These are phyloP conservation scores for Tinamus major DNA, from an alignment of 2,797 vertebrate genomes.

Conservation along the genomic window DNA sequence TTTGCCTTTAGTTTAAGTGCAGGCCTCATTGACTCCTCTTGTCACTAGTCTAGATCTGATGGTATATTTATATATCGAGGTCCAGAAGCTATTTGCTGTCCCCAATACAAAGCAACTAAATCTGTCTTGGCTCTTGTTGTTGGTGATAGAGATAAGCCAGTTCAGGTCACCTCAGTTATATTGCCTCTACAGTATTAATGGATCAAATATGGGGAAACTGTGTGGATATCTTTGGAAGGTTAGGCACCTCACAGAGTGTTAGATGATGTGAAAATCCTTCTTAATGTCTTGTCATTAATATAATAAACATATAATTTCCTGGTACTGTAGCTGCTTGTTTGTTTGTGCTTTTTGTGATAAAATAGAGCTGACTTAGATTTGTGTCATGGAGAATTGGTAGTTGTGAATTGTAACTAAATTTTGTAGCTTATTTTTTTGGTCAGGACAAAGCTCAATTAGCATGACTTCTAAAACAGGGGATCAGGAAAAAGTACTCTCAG, in stretches of 20 bases:
- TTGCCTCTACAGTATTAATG: not conserved
- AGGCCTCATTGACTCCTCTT: not conserved
- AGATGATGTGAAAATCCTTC: not conserved
- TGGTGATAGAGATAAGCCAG: not conserved
- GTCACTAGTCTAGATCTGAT: not conserved
- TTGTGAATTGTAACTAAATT: constrained; percentile 2
- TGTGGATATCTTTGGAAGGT: not conserved
- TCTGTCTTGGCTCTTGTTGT: not conserved
- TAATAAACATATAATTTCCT: not conserved
- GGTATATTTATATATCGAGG: not conserved
- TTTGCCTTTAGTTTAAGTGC: not conserved
- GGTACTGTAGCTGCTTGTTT: not conserved
- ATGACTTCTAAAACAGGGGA: not conserved
- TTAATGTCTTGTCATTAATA: not conserved
- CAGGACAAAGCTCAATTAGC: not conserved
- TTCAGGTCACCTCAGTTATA: not conserved
- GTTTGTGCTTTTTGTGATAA: not conserved
- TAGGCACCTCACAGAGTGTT: not conserved
- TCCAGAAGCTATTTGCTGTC: not conserved
- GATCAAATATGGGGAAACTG: not conserved
- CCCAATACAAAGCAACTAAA: not conserved
- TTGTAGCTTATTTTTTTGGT: not conserved
- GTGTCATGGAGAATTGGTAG: not conserved
- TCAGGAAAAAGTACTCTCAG: not conserved
- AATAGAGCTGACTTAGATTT: not conserved